Base-by-base conservation (phyloP, 2,113 vertebrate genomes). In the Eubucco bourcierii region DNA sequence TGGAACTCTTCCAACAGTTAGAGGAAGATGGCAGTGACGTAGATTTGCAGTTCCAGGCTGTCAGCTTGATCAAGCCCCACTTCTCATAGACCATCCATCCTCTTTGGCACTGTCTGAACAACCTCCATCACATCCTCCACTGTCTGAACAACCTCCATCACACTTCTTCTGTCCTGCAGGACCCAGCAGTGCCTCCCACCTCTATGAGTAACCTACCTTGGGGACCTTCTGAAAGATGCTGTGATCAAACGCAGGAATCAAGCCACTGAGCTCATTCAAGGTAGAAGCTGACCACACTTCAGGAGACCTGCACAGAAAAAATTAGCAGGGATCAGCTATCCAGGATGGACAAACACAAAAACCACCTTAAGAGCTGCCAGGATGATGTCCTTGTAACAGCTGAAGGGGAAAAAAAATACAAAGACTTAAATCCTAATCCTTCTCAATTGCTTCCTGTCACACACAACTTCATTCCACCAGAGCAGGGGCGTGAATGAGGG, bases 271-370 rank as follows among this genome's bases (percentile, higher is more conserved):
- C 37, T 94, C 61, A 0, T 88, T 75, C 90, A 97, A 63, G 56
- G 95, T 97, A 13, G 93, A 95, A 33, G 90, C 70, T 17, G 97
- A 90, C 97, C 97, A 98, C 0, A 1, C n/a, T 4, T 58, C 90
- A 15, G 96, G 96, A 33, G 84, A 74, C 31, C 97, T 98, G 87
- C 13, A 15, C 23, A 2, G 15, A 4, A 82, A 33, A 75, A 47
- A 31, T 31, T 4, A 59, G 39, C 37, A 68, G 20, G 25, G 10
- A 72, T 72, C n/a, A 92, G 55, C 61, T 90, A 34, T 66, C 53
- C 46, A 71, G 68, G 66, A 78, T 83, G 59, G 70, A 17, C 6
- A 60, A 13, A 47, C 33, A 23, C 4, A 15, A 60, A 23, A 24
- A 2, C 0, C 4, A 34, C 13, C 12, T 44, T 18, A 15, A 50